Evolutionary conservation across 2,797 vertebrate species (phyloP).

Genomic region (Catharus ustulatus): DNA sequence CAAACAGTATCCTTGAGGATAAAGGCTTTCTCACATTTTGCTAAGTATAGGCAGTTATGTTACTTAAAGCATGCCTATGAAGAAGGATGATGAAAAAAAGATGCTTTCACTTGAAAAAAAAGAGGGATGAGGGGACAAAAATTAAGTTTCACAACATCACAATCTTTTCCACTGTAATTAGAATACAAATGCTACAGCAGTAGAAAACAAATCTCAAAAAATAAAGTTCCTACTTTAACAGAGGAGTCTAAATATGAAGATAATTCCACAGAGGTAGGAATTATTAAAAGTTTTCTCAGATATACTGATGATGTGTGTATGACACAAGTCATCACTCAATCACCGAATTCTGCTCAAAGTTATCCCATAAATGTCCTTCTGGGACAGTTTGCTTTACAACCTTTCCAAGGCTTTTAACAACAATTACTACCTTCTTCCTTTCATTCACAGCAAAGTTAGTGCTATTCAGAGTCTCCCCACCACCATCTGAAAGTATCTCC

Average conservation of each 20-base stretch:
- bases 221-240: background rate
- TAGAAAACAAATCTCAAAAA: background rate
- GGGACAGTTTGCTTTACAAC: background rate
- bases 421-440: background rate
- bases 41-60: background rate
- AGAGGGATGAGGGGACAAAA: background rate
- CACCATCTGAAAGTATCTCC: background rate
- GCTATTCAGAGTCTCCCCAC: background rate
- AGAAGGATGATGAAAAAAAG: background rate
- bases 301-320: background rate
- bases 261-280: background rate
- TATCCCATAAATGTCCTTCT: background rate
- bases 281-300: background rate
- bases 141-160: background rate
- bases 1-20: background rate
- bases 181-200: background rate
- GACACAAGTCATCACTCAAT: background rate
- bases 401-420: background rate
- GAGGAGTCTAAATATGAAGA: background rate
- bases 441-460: background rate
- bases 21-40: background rate
- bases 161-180: background rate
- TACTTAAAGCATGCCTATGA: background rate
- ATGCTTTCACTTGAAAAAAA: background rate
- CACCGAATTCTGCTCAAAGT: background rate